Base-by-base conservation (phyloP, 1,140 invertebrate species). In the Polyergus mexicanus region DNA sequence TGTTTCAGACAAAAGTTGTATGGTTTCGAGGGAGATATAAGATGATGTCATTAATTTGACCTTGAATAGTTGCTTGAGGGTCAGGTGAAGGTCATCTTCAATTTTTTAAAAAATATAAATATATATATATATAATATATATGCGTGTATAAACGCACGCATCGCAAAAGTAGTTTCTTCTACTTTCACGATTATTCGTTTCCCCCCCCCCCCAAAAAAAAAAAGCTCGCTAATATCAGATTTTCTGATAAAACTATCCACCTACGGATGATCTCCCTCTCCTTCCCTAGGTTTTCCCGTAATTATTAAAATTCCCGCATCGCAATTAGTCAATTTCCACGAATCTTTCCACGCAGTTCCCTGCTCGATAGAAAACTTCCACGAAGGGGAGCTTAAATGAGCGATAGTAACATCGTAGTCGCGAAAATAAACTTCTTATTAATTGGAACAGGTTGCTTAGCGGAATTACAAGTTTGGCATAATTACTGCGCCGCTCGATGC, bases 391-490 rank as follows among this genome's bases (percentile, higher is more conserved):
- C 10, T 83, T 44, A 51, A 51, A 74, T 74, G 41, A 83, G 66
- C 66, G 51, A 35, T 68, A 72, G 54, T 60, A 72, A 60, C 68
- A 22, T 60, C 78, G n/a, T 83, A 83, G 68, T 72, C 54, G 58
- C 38, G 68, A 72, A 83, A 72, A 83, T 60, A 25, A 83, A 83
- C 38, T 72, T 83, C 56, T 28, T 47, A 83, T 83, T 83, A 83
- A 72, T 83, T 83, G 78, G 54, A 83, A 71, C 78, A 16, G 38
- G 54, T 83, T 83, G 78, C 78, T 83, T 35, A 83, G 68, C 54
- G 35, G 68, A 83, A 83, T 56, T 83, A 54, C 68, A 83, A 83
- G 68, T 83, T 83, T 22, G 51, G 54, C 28, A 54, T 83, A 83
- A 83, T 83, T 83, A 83, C 78, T 83, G n/a, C 68, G 78, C 54